Base-by-base conservation (phyloP, 35 echinoderm and acorn worm species). In the Amphiura filiformis region DNA sequence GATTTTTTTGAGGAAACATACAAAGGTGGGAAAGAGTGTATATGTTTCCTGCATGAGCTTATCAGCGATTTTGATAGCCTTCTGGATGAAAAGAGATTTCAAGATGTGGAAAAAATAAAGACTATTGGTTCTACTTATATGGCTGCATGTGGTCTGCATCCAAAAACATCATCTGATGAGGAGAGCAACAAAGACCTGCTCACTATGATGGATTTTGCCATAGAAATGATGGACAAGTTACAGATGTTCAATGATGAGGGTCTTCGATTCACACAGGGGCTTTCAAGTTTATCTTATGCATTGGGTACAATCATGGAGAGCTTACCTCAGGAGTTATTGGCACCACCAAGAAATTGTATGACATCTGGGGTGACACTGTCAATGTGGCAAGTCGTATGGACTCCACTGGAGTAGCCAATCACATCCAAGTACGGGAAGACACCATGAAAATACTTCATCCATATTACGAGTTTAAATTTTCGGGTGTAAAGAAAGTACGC, bases 311-410 rank as follows among this genome's bases (percentile, higher is more conserved):
- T 47, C 96, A 99, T 38, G 96, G 96, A 32, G 80, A 87, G 49
- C 79, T 99, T 0, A 99, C 93, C 30, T 94, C 96, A 0, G 96
- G 96, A 20, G 96, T 99, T 34, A 99, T 99, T 12, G 96, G 96
- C 44, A 99, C 96, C 14, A 99, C 96, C 11, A 99, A 99, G 87
- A 90, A 95, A 30, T 86, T 99, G 18, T 99, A 99, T 56, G 96
- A 99, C 82, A 99, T 99, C 52, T 99, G 96, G 96, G 96, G 96
- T 5, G 96, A 99, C 65, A 94, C 96, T 0, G 96, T 99, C 23
- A 99, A 99, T 81, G 93, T 99, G 15, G 96, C 96, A 1, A 99
- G 96, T 34, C 90, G 96, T 14, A 99, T 99, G 96, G 93, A 99
- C 52, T 99, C 96, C 4, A 99, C 96, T 0, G 96, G 96, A 76